Percentiles rank a stretch among this genome's conserved stretches.
These are phyloP conservation scores for Virgularia gustaviana DNA, from an alignment of 92 coral and sea anemone genomes.

Conservation along the genomic window DNA sequence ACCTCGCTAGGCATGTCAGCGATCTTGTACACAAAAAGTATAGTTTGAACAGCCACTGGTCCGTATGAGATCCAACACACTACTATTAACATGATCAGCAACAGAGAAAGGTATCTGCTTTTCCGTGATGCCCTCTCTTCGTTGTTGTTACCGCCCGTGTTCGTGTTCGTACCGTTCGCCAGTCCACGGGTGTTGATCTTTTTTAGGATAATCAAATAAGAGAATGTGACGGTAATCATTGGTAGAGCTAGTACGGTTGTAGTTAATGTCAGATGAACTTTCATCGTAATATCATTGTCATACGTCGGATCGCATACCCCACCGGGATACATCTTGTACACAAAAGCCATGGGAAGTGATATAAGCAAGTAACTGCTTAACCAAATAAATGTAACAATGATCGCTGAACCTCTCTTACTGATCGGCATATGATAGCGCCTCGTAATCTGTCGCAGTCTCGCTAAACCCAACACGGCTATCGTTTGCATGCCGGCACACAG, in stretches of 20 bases:
- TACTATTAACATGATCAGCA: neutral
- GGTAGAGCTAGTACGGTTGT: constrained; percentile 5
- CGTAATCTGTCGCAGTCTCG: neutral
- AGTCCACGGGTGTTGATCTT: too few relatives aligned
- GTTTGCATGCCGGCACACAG: constrained; percentile 12
- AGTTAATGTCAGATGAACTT: constrained; percentile 2
- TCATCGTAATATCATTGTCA: neutral
- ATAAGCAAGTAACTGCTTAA: neutral
- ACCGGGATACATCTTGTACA: constrained; percentile 6
- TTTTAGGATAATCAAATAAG: neutral
- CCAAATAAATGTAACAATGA: constrained; percentile 2
- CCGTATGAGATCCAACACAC: constrained; percentile 10
- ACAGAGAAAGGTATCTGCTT: constrained; percentile 4
- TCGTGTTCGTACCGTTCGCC: too few relatives aligned
- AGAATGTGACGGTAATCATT: constrained; percentile 5
- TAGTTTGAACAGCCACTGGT: constrained; percentile 3
- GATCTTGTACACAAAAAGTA: neutral
- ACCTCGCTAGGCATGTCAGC: neutral
- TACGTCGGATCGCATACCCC: constrained; percentile 12
- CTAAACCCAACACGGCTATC: constrained; percentile 6
- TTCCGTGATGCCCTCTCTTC: neutral
- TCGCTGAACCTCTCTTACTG: neutral
- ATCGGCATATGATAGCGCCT: neutral
- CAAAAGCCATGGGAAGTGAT: constrained; percentile 4
- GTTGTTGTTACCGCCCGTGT: neutral